These are phyloP conservation scores for Drosophila testacea DNA, from an alignment of 2,888 invertebrate genomes.

Conservation along the genomic window DNA sequence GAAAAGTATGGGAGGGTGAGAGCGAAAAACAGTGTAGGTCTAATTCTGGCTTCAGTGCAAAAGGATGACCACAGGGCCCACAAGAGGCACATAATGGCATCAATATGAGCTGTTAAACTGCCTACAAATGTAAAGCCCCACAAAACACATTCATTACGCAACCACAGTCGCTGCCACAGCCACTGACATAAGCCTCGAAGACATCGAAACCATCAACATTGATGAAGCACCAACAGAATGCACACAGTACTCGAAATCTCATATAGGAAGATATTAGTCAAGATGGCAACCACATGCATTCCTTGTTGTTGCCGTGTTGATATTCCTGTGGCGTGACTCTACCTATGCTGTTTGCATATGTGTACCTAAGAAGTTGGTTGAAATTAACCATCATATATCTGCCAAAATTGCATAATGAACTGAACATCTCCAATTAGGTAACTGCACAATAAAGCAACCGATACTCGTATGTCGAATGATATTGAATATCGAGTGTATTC, in stretches of 20 bases:
- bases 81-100: conserved; percentile 53
- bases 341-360: background rate
- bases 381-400: conserved; percentile 20
- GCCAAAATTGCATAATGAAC: conserved; percentile 15
- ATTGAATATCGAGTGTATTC: conserved; percentile 21
- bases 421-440: conserved; percentile 11
- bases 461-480: background rate
- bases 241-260: conserved; percentile 6
- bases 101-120: conserved; percentile 39
- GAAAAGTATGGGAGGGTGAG: background rate
- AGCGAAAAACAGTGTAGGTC: background rate
- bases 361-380: background rate
- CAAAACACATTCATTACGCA: conserved; percentile 65
- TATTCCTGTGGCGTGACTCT: conserved; percentile 11
- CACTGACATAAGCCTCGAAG: conserved; percentile 26
- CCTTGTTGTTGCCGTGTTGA: conserved; percentile 9
- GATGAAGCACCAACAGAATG: conserved; percentile 38
- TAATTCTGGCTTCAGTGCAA: background rate
- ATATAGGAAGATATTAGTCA: conserved; percentile 22
- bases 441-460: background rate
- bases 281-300: conserved; percentile 17
- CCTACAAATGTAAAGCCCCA: conserved; percentile 35
- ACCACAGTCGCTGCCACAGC: conserved; percentile 57
- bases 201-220: conserved; percentile 37
- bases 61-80: conserved; percentile 40